phyloP scores from a whole-genome alignment of 2,888 invertebrate species.

The Platycheirus rosarum region DNA sequence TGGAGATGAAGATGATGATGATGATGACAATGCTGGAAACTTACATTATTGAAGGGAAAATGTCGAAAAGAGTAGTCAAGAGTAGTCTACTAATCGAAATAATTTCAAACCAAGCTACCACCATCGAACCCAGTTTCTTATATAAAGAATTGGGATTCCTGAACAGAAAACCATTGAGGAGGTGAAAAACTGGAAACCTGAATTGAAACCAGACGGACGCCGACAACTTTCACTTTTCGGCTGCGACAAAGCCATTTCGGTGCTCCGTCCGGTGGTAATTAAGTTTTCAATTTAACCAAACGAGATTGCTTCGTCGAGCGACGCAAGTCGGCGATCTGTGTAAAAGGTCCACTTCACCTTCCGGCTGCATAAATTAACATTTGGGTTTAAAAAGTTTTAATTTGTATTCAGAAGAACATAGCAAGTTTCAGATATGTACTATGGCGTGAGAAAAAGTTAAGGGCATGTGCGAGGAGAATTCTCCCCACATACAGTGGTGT shows the following conservation, averaged over 20 bases:
- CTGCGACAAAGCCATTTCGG: not conserved
- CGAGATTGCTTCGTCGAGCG: not conserved
- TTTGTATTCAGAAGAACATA: no score
- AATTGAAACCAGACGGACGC: not conserved
- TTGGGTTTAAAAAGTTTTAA: not conserved
- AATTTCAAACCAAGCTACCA: no score
- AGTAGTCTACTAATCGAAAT: slow-evolving; percentile 14
- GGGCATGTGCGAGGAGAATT: no score
- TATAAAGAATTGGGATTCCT: not conserved
- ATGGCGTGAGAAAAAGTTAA: no score
- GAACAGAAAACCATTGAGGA: not conserved
- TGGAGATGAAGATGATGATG: not conserved
- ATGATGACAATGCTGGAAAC: not conserved
- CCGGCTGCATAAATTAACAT: not conserved
- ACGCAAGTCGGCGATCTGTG: not conserved
- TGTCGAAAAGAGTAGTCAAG: not conserved
- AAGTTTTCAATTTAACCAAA: slow-evolving; percentile 10
- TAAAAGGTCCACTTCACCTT: not conserved
- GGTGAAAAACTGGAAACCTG: slow-evolving; percentile 16
- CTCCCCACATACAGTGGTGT: no score
- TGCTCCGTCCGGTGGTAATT: not conserved
- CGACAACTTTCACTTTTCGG: slow-evolving; percentile 23
- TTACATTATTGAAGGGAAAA: not conserved
- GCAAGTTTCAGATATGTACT: no score
- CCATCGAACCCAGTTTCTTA: no score